Percentiles rank a stretch among this genome's conserved stretches.
phyloP scores from a whole-genome alignment of 1,140 invertebrate genomes.

The Lepidurus arcticus region DNA sequence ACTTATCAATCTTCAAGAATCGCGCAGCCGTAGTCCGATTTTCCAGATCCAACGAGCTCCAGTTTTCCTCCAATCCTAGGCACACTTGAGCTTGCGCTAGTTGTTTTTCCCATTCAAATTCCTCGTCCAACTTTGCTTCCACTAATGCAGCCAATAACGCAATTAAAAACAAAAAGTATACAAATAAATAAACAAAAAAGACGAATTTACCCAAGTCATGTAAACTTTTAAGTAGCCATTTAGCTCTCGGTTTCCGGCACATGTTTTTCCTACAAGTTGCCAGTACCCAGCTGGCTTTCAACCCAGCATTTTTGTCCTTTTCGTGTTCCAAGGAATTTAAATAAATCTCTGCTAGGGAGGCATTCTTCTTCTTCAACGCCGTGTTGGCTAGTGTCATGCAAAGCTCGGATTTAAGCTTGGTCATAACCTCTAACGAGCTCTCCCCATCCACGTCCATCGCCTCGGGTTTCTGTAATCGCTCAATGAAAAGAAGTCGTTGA shows the following conservation, averaged over 20 bases:
- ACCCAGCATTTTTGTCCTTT: neutral
- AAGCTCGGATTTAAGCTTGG: neutral
- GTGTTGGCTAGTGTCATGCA: neutral
- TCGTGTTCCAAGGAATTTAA: neutral
- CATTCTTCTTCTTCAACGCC: neutral
- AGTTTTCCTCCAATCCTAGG: neutral
- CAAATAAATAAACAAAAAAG: neutral
- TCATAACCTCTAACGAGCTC: neutral
- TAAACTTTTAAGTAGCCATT: slow-evolving; percentile 8
- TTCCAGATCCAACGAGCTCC: neutral
- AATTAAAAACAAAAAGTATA: neutral
- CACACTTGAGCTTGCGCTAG: neutral
- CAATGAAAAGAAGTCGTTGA: neutral
- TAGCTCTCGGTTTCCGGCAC: neutral
- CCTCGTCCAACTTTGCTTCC: neutral
- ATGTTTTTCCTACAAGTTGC: neutral
- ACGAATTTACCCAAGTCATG: neutral
- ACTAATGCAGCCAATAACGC: neutral
- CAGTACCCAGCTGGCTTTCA: neutral
- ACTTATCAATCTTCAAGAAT: neutral
- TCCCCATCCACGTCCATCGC: neutral
- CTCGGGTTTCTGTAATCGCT: neutral
- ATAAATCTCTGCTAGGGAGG: neutral
- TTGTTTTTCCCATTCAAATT: neutral
- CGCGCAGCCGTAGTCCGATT: neutral